Conservation (phyloP, 2,888 invertebrate species). For the Lepidocyrtinus sp. region DNA sequence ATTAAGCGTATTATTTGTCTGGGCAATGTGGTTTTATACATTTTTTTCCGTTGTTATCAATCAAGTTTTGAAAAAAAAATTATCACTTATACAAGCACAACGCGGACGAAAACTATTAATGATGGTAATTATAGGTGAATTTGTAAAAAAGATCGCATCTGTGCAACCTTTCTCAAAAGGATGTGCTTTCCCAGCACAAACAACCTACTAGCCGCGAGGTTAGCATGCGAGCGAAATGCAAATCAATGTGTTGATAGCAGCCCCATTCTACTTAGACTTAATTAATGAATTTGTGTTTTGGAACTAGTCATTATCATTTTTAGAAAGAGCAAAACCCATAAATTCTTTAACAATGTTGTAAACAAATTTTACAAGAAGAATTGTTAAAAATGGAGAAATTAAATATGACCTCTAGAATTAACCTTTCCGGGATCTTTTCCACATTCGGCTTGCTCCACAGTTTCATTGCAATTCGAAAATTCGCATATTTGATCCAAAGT, state of each 20-base stretch:
- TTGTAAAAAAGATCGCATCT: slow-evolving; percentile 36
- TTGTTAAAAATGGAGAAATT: too few species aligned
- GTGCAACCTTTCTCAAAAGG: slow-evolving; percentile 38
- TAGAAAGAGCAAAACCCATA: too few species aligned
- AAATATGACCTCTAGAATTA: too few species aligned
- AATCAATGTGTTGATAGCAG: slow-evolving; percentile 18
- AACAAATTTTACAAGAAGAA: too few species aligned
- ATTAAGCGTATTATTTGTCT: slow-evolving; percentile 5
- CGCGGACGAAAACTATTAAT: background rate
- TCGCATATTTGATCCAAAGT: too few species aligned
- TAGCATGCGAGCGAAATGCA: slow-evolving; percentile 31
- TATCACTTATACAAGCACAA: background rate
- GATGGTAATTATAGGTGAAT: slow-evolving; percentile 49
- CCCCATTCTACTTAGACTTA: slow-evolving; percentile 5
- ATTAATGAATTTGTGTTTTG: slow-evolving; percentile 27
- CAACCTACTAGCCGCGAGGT: slow-evolving; percentile 14
- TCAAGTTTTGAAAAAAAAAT: slow-evolving; percentile 11
- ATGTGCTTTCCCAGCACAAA: slow-evolving; percentile 24
- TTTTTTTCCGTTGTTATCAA: slow-evolving; percentile 5
- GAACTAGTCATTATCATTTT: slow-evolving; percentile 36
- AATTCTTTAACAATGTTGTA: too few species aligned
- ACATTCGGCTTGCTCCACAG: too few species aligned
- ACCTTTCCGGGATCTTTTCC: too few species aligned
- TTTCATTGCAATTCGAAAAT: too few species aligned
- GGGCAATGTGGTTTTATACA: too few species aligned